Evolutionary conservation across 2,888 invertebrate genomes (phyloP), one percentile per base, ranked within the genome.

Genomic region (Hartigia nigra): DNA sequence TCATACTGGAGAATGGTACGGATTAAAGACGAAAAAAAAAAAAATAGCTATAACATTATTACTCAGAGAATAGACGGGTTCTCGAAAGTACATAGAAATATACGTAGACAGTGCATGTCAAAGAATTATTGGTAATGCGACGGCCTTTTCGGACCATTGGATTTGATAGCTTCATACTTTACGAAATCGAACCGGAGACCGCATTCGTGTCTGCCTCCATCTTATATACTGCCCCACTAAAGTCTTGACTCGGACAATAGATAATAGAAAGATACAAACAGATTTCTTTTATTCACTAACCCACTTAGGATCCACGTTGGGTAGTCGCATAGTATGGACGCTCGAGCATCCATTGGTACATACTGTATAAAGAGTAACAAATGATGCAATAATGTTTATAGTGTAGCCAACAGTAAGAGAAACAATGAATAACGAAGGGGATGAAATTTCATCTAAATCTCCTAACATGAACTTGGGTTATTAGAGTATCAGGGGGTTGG

Each of bases 141-240:
- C 84, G 83, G 84, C 79, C 85, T 89, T 89, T 85, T 84, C 90
- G 88, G 90, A 78, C 88, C 91, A 91, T 91, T 91, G 89, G 82
- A 80, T 89, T 87, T 90, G 91, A 91, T 91, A 90, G 91, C 89
- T 90, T 91, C 90, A 90, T 91, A 91, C 90, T 88, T 91, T 87
- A 91, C 89, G 83, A 85, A 90, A 89, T 90, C 90, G 90, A 87
- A 87, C 84, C 84, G 86, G 78, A 86, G 86, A 87, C 87, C 86
- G 83, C 87, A 88, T 87, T 88, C 86, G 86, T 84, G 86, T 86
- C 85, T 83, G 80, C 83, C 74, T 82, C 77, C 70, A 81, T 81
- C 81, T 86, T 87, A 87, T 87, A 87, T 87, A 86, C 84, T 83
- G 84, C 81, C 70, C 82, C 79, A 85, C 86, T 87, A 86, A 87